A percentile compares a stretch with the other conserved stretches of the same genome.
phyloP scores from a whole-genome alignment of 2,113 vertebrate genomes.

The Tringa solitaria region DNA sequence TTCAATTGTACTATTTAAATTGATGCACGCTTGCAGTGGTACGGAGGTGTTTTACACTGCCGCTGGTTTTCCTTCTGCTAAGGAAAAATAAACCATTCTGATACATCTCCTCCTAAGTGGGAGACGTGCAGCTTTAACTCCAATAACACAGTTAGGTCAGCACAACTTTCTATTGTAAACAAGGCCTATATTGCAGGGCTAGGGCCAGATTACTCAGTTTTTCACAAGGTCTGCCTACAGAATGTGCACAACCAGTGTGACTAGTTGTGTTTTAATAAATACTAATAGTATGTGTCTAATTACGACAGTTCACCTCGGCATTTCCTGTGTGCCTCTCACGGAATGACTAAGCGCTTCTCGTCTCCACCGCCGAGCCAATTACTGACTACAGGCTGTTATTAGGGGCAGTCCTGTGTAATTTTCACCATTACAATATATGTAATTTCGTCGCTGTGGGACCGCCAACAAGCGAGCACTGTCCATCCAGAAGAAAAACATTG shows the following conservation, averaged over 20 bases:
- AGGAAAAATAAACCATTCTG: neutral
- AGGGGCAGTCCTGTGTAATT: constrained; percentile 28
- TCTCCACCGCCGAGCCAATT: neutral
- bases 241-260: constrained; percentile 41
- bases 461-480: neutral
- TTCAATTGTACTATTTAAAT: neutral
- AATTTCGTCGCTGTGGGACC: neutral
- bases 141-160: neutral
- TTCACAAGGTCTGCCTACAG: constrained; percentile 16
- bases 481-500: neutral
- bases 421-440: neutral
- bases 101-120: neutral
- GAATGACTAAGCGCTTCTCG: constrained; percentile 5
- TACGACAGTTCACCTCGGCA: neutral
- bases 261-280: constrained; percentile 59
- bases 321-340: constrained; percentile 41
- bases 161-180: constrained; percentile 24
- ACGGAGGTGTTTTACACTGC: neutral
- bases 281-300: constrained; percentile 35
- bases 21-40: neutral
- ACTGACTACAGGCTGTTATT: constrained; percentile 22
- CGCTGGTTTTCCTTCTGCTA: neutral
- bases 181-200: neutral
- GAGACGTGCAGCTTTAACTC: neutral
- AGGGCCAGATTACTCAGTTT: neutral